Base-by-base conservation (phyloP, 2,113 vertebrate genomes). In the Sylvietta virens region DNA sequence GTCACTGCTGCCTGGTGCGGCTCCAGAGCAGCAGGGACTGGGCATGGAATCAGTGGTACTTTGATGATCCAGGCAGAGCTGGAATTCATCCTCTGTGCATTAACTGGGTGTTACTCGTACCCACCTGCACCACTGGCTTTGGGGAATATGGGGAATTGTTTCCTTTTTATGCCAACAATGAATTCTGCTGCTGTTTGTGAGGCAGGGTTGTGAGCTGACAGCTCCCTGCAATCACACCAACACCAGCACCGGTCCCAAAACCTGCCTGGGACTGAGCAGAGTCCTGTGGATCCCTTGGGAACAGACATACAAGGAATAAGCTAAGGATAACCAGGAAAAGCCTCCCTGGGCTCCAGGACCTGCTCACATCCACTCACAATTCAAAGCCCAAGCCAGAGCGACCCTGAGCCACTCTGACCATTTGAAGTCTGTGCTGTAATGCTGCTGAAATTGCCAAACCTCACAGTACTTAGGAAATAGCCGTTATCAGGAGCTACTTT, bases 401-500 rank as follows among this genome's bases (percentile, higher is more conserved):
- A 58, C 31, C 74, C 42, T 10, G 74, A 10, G 42, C 9, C 4
- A 11, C 69, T 15, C 62, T 9, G 2, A 1, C 86, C 45, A 10
- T 94, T 94, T 95, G 97, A 96, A 95, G 96, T 88, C 95, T 93
- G 67, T 51, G 84, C 95, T 94, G 8, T 94, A 95, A 93, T 84
- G 97, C 96, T 97, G 76, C 97, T 97, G 87, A 97, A 97, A 98
- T 97, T 95, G 94, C 98, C 97, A 94, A 95, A 91, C 86, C 94
- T 95, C 94, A 10, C 95, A 86, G 57, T 37, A 89, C 87, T 96
- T 85, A 88, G 97, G 94, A 94, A 98, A 97, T 95, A 78, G 95
- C 97, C 96, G 50, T 96, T 97, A 97, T 98, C 97, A 92, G 97
- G 96, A 98, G 95, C 97, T 92, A 94, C 96, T 98, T 97, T 96